A percentile compares a stretch with the other conserved stretches of the same genome.
These are phyloP conservation scores for Dinoponera quadriceps DNA, from an alignment of 1,140 invertebrate genomes.

Conservation along the genomic window DNA sequence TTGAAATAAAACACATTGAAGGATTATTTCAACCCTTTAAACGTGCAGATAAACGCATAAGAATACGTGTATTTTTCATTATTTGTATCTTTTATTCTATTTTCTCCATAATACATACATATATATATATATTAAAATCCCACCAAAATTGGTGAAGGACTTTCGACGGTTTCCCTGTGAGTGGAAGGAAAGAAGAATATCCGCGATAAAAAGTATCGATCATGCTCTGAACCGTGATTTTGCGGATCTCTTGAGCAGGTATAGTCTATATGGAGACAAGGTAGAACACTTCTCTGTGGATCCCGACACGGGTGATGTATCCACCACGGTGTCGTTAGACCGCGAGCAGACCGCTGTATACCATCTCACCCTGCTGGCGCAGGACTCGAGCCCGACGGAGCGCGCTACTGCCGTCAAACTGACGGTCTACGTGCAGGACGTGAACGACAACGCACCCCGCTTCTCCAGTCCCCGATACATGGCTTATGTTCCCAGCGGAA, in stretches of 20 bases:
- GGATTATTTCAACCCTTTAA: no score
- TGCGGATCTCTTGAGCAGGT: slow-evolving; percentile 82
- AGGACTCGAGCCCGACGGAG: slow-evolving; percentile 94
- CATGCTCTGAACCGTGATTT: no score
- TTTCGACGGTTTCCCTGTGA: not conserved
- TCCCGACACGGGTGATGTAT: slow-evolving; percentile 90
- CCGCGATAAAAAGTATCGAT: no score
- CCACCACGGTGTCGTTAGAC: slow-evolving; percentile 90
- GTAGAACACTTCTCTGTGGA: slow-evolving; percentile 92
- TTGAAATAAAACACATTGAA: no score
- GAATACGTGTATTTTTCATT: no score
- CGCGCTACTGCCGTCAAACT: slow-evolving; percentile 92
- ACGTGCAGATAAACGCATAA: no score
- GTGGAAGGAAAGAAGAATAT: no score
- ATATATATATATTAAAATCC: no score
- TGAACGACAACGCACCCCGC: slow-evolving; percentile 95
- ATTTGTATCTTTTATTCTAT: no score
- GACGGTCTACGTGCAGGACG: slow-evolving; percentile 92
- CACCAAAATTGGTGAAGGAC: not conserved
- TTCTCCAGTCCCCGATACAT: slow-evolving; percentile 91
- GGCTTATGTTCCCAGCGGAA: slow-evolving; percentile 92
- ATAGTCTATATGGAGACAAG: slow-evolving; percentile 93
- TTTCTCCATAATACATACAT: no score
- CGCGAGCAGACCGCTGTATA: slow-evolving; percentile 92
- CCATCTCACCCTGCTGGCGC: slow-evolving; percentile 93